A percentile compares a stretch with the other conserved stretches of the same genome.
Evolutionary conservation across 2,888 invertebrate species (phyloP).

Genomic region (Campaea margaritaria): DNA sequence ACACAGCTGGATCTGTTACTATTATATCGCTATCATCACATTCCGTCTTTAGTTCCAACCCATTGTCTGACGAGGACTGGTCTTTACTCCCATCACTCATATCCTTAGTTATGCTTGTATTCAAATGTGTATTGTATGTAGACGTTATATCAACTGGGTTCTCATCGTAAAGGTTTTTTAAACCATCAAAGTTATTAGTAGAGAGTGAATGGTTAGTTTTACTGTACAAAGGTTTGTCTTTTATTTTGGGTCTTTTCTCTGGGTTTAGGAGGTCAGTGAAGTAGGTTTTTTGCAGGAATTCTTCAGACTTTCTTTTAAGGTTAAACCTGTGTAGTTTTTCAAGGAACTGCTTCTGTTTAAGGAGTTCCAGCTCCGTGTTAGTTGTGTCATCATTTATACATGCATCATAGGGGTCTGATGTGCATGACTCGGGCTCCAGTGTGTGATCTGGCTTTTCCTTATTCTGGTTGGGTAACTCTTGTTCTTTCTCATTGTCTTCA

Average conservation of each 20-base stretch:
- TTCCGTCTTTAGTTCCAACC: slow-evolving; percentile 75
- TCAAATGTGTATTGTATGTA: slow-evolving; percentile 60
- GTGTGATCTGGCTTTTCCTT: slow-evolving; percentile 61
- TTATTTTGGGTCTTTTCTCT: slow-evolving; percentile 76
- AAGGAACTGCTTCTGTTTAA: slow-evolving; percentile 76
- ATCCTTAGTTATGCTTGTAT: slow-evolving; percentile 60
- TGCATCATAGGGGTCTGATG: slow-evolving; percentile 65
- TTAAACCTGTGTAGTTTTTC: slow-evolving; percentile 77
- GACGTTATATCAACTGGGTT: slow-evolving; percentile 68
- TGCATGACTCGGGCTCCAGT: slow-evolving; percentile 65
- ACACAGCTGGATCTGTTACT: slow-evolving; percentile 76
- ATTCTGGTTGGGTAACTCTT: slow-evolving; percentile 66
- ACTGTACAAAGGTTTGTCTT: slow-evolving; percentile 66
- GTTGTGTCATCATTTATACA: slow-evolving; percentile 58
- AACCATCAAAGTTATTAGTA: slow-evolving; percentile 64
- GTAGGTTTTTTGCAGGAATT: slow-evolving; percentile 76
- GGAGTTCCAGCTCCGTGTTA: slow-evolving; percentile 64
- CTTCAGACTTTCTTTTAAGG: slow-evolving; percentile 80
- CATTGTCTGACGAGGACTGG: slow-evolving; percentile 54
- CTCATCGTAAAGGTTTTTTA: slow-evolving; percentile 72
- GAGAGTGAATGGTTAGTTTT: slow-evolving; percentile 60
- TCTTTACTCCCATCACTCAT: slow-evolving; percentile 62
- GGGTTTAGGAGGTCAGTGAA: slow-evolving; percentile 67
- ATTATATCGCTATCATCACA: slow-evolving; percentile 80
- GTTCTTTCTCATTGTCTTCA: slow-evolving; percentile 68